Conservation (phyloP, 1,140 invertebrate species). For the Scaptomyza montana region DNA sequence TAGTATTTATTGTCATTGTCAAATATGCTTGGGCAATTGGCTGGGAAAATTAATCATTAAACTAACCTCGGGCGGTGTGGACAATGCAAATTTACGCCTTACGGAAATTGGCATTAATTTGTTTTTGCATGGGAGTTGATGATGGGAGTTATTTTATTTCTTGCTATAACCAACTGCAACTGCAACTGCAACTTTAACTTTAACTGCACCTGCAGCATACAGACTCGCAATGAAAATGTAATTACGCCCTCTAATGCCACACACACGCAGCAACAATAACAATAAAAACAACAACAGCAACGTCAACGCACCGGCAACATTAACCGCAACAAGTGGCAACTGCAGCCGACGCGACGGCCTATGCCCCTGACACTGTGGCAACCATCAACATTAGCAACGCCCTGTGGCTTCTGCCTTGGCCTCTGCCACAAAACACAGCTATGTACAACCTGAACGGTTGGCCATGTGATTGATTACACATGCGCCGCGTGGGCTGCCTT, state of each 20-base stretch:
- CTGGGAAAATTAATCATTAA: slow-evolving; percentile 82
- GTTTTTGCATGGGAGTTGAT: slow-evolving; percentile 62
- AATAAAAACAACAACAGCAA: slow-evolving; percentile 33
- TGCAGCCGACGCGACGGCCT: slow-evolving; percentile 30
- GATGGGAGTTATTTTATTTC: background rate
- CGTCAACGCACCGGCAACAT: slow-evolving; percentile 14
- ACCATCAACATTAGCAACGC: slow-evolving; percentile 62
- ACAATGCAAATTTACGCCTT: slow-evolving; percentile 60
- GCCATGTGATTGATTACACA: slow-evolving; percentile 78
- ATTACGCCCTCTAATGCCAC: slow-evolving; percentile 76
- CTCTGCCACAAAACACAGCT: slow-evolving; percentile 19
- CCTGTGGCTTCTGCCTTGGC: slow-evolving; percentile 69
- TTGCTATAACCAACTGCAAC: slow-evolving; percentile 20
- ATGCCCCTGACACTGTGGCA: slow-evolving; percentile 73
- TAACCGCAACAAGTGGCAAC: slow-evolving; percentile 46
- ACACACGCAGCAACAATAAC: slow-evolving; percentile 41
- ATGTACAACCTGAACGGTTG: slow-evolving; percentile 14
- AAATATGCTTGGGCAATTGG: slow-evolving; percentile 52
- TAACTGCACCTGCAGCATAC: slow-evolving; percentile 27
- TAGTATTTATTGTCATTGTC: slow-evolving; percentile 53
- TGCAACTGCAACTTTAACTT: too few relatives aligned
- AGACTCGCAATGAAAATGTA: slow-evolving; percentile 75
- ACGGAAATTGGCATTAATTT: slow-evolving; percentile 66
- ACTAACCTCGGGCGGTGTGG: slow-evolving; percentile 51
- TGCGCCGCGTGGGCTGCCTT: slow-evolving; percentile 62